Conservation (phyloP, 92 coral and sea anemone species). For the Epizoanthus stellaris region DNA sequence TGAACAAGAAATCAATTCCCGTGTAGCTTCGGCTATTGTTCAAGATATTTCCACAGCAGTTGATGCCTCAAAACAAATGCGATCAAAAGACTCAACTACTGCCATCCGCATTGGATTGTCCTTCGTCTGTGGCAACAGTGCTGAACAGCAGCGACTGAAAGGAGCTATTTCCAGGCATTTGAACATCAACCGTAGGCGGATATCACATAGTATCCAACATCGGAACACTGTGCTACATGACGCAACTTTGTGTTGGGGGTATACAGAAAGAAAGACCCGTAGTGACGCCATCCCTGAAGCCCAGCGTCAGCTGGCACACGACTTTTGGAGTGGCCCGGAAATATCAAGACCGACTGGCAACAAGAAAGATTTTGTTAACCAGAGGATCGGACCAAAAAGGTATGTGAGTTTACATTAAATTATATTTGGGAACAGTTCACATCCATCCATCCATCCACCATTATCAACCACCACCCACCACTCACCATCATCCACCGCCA, state of each 20-base stretch:
- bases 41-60: neutral
- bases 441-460: too few species aligned
- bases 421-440: too few species aligned
- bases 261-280: neutral
- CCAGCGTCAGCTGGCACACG: neutral
- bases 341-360: neutral
- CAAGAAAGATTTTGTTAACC: neutral
- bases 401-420: too few species aligned
- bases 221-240: neutral
- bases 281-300: neutral
- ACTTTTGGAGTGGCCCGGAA: neutral
- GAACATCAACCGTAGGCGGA: neutral
- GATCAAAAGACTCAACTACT: neutral
- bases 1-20: neutral
- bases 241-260: too few species aligned
- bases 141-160: neutral
- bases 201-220: neutral
- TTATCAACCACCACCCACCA: too few species aligned
- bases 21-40: constrained; percentile 1
- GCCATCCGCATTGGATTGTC: neutral
- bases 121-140: constrained; percentile 9
- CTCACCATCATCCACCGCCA: too few species aligned
- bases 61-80: neutral
- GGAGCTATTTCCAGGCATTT: neutral
- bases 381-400: too few species aligned